A percentile compares a stretch with the other conserved stretches of the same genome.
Conservation (phyloP, 2,888 invertebrate genomes). For the Euplagia quadripunctaria region DNA sequence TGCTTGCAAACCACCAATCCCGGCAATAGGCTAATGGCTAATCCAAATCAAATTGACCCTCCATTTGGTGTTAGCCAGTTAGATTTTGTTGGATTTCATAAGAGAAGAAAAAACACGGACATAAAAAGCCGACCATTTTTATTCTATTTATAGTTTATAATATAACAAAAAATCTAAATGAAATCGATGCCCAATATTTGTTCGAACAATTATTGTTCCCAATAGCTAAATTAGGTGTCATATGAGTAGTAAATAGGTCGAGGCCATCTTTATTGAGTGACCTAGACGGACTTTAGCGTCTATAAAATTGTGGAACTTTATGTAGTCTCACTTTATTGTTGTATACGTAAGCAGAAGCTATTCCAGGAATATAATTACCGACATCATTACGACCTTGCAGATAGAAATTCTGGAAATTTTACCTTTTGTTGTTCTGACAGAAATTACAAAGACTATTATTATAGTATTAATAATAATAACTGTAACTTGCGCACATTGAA, state of each 20-base stretch:
- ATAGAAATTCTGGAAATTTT: slow-evolving; percentile 25
- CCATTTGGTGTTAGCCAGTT: too few species aligned
- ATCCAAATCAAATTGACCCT: neutral
- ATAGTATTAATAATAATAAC: too few species aligned
- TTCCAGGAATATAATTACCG: slow-evolving; percentile 39
- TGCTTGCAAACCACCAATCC: neutral
- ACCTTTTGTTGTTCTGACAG: neutral
- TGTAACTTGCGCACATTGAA: too few species aligned
- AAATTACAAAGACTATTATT: too few species aligned
- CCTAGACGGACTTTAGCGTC: slow-evolving; percentile 59
- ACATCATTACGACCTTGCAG: slow-evolving; percentile 19
- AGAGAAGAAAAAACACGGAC: neutral
- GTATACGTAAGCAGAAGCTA: slow-evolving; percentile 29
- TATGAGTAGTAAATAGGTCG: slow-evolving; percentile 72
- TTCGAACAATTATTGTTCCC: slow-evolving; percentile 61
- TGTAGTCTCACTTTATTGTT: slow-evolving; percentile 53
- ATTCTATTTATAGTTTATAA: slow-evolving; percentile 25
- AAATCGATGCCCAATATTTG: slow-evolving; percentile 43
- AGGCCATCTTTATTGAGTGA: slow-evolving; percentile 68
- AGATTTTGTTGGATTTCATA: neutral
- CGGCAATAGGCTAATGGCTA: neutral
- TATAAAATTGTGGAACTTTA: slow-evolving; percentile 48
- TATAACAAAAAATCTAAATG: slow-evolving; percentile 21
- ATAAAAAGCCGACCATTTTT: neutral
- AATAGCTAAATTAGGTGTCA: slow-evolving; percentile 74